phyloP scores from a whole-genome alignment of 2,797 vertebrate species.

The Poecile montanus region DNA sequence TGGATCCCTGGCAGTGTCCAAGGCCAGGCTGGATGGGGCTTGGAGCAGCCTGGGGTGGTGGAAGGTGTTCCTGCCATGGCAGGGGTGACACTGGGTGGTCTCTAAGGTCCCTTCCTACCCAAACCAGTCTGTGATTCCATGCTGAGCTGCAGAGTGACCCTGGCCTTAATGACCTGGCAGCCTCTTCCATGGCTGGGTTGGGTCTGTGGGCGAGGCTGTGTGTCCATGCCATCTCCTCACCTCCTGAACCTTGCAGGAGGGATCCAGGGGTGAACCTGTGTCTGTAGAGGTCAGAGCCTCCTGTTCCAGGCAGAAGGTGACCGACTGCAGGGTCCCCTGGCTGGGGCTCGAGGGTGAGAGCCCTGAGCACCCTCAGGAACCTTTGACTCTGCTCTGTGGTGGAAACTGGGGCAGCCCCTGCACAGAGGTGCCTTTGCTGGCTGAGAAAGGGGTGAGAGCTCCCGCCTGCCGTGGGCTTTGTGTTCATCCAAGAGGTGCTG shows the following conservation, averaged over 20 bases:
- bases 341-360: not conserved
- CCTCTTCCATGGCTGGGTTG: not conserved
- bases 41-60: accelerated
- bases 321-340: accelerated
- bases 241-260: not conserved
- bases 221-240: not conserved
- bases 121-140: not conserved
- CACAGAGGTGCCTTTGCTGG: not conserved
- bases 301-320: not conserved
- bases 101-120: not conserved
- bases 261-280: accelerated
- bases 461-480: not conserved
- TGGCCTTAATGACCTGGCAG: not conserved
- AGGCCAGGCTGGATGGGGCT: accelerated
- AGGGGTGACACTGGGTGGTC: not conserved
- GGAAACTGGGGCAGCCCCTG: not conserved
- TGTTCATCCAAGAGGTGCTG: not conserved
- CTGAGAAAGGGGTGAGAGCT: not conserved
- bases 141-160: not conserved
- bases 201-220: not conserved
- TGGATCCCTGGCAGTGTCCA: not conserved
- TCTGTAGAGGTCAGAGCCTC: not conserved
- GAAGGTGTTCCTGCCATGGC: not conserved
- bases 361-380: not conserved
- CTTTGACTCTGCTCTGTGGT: not conserved